phyloP scores from a whole-genome alignment of 2,888 invertebrate genomes.

The Cryptocheilus praepositus region DNA sequence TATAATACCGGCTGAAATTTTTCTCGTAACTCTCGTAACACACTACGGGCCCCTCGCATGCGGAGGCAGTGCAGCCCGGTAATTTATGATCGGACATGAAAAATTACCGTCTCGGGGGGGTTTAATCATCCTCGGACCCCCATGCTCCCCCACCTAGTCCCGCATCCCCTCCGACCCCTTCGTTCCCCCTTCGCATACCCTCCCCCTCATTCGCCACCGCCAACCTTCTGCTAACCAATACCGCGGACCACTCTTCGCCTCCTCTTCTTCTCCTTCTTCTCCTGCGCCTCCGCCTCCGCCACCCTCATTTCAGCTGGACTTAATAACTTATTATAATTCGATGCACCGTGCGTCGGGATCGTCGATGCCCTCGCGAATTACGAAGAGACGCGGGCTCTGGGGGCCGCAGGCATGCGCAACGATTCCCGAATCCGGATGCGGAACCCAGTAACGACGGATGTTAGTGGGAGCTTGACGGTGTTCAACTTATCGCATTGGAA shows the following conservation, averaged over 20 bases:
- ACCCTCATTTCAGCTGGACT: slow-evolving; percentile 43
- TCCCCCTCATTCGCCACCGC: slow-evolving; percentile 29
- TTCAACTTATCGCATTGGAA: slow-evolving; percentile 25
- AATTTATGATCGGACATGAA: slow-evolving; percentile 74
- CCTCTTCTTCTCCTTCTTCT: slow-evolving; percentile 4
- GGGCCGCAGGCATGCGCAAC: slow-evolving; percentile 13
- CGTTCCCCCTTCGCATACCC: slow-evolving; percentile 36
- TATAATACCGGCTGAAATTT: slow-evolving; percentile 72
- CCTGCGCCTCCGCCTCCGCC: slow-evolving; percentile 18
- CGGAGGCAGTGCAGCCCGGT: slow-evolving; percentile 65
- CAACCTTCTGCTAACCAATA: slow-evolving; percentile 49
- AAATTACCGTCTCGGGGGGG: slow-evolving; percentile 72
- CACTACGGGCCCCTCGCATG: slow-evolving; percentile 62
- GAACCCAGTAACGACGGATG: not conserved
- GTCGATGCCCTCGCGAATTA: slow-evolving; percentile 16
- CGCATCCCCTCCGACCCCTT: slow-evolving; percentile 30
- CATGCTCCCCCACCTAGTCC: slow-evolving; percentile 48
- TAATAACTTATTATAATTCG: slow-evolving; percentile 67
- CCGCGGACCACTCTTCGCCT: slow-evolving; percentile 26
- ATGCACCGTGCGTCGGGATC: slow-evolving; percentile 27
- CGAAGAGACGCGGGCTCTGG: slow-evolving; percentile 13
- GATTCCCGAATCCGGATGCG: not conserved
- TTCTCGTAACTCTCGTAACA: slow-evolving; percentile 68
- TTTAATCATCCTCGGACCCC: slow-evolving; percentile 71
- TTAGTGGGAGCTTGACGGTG: too few relatives aligned